phyloP scores from a whole-genome alignment of 2,888 invertebrate genomes.

The Rotaria macrura region DNA sequence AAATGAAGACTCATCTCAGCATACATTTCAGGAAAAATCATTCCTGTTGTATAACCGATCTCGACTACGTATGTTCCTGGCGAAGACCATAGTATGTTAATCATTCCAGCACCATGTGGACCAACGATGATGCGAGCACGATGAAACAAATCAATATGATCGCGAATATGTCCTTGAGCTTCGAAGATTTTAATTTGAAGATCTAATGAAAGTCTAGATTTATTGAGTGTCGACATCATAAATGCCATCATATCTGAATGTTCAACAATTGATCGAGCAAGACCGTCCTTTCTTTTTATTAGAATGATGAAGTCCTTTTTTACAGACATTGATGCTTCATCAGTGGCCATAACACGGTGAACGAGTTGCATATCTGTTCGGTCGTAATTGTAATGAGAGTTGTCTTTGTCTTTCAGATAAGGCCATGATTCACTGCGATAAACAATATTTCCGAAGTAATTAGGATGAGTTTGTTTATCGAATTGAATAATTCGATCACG shows the following conservation, averaged over 20 bases:
- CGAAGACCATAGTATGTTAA: background rate
- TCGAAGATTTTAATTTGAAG: background rate
- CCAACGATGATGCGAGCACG: background rate
- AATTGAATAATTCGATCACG: background rate
- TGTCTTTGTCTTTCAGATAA: background rate
- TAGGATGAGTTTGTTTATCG: background rate
- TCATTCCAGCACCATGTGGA: background rate
- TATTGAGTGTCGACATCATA: background rate
- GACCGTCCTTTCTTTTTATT: background rate
- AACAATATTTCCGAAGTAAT: background rate
- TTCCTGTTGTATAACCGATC: background rate
- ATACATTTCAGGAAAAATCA: background rate
- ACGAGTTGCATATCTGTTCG: background rate
- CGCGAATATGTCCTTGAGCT: background rate
- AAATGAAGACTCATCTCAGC: background rate
- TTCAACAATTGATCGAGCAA: background rate
- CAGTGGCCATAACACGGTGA: background rate
- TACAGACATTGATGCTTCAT: background rate
- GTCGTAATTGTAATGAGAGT: background rate
- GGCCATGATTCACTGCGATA: background rate
- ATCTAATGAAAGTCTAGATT: background rate
- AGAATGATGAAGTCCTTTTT: background rate
- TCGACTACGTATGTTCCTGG: background rate
- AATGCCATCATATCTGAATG: background rate
- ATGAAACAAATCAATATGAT: slow-evolving; percentile 1